phyloP scores from a whole-genome alignment of 37 sponge, comb jelly and placozoan genomes.

The Diacarnus erythraeanus region DNA sequence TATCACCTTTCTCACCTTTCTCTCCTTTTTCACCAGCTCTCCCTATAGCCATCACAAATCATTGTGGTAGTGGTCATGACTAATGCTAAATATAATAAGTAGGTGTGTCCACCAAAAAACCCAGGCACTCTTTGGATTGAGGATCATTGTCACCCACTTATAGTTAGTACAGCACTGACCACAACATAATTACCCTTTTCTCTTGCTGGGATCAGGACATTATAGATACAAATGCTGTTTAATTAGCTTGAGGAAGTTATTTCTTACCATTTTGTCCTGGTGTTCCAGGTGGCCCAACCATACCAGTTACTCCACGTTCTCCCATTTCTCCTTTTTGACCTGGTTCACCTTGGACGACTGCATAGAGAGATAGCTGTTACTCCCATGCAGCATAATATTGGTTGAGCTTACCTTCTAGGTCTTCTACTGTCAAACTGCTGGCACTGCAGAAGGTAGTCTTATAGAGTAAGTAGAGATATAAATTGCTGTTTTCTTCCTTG shows the following conservation, averaged over 20 bases:
- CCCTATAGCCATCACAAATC: neutral
- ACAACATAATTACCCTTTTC: no score
- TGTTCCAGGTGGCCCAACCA: neutral
- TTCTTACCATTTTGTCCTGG: constrained; percentile 18
- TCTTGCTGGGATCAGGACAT: no score
- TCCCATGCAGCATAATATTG: neutral
- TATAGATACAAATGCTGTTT: no score
- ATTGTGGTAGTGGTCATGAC: neutral
- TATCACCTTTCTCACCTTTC: constrained; percentile 1
- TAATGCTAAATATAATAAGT: neutral
- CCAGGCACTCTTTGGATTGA: neutral
- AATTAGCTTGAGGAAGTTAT: no score
- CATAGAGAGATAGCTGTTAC: no score
- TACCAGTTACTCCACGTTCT: neutral
- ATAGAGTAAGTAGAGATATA: neutral
- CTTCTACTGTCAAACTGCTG: neutral
- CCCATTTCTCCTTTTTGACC: neutral
- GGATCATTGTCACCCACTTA: no score
- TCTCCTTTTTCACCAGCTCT: neutral
- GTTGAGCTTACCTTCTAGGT: neutral
- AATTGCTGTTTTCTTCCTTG: neutral
- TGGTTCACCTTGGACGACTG: no score
- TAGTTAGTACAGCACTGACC: no score
- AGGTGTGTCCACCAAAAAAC: neutral
- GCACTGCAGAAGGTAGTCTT: neutral